A percentile compares a stretch with the other conserved stretches of the same genome.
Conservation (phyloP, 2,888 invertebrate species). For the Leucophenga montana region DNA sequence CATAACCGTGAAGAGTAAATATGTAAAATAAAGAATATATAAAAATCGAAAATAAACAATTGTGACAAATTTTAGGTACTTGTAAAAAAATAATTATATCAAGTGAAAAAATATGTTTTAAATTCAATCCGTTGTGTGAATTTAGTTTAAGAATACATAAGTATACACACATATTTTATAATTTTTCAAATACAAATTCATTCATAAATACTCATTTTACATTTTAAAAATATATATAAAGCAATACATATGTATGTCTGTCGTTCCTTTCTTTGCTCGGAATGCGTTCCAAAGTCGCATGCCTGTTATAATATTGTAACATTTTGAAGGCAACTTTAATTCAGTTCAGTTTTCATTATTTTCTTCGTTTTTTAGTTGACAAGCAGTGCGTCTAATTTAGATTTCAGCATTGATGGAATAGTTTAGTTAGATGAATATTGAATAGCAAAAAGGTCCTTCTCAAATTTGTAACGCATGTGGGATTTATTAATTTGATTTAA, state of each 20-base stretch:
- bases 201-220: background rate
- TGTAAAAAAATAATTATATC: background rate
- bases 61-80: background rate
- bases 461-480: background rate
- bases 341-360: constrained; percentile 35
- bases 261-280: background rate
- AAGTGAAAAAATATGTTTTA: background rate
- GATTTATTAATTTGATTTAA: constrained; percentile 50
- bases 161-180: background rate
- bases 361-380: constrained; percentile 21
- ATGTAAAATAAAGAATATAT: background rate
- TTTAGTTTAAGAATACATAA: no score
- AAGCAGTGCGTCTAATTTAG: background rate
- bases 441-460: background rate
- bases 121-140: background rate
- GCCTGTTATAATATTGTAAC: background rate
- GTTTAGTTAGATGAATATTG: background rate
- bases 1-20: background rate
- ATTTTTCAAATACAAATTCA: background rate
- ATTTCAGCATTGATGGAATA: background rate
- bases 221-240: constrained; percentile 6
- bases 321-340: background rate
- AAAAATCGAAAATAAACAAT: background rate
- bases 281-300: constrained; percentile 27
- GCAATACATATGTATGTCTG: constrained; percentile 6